These are phyloP conservation scores for Drosophila lacicola DNA, from an alignment of 2,888 invertebrate genomes.

Conservation along the genomic window DNA sequence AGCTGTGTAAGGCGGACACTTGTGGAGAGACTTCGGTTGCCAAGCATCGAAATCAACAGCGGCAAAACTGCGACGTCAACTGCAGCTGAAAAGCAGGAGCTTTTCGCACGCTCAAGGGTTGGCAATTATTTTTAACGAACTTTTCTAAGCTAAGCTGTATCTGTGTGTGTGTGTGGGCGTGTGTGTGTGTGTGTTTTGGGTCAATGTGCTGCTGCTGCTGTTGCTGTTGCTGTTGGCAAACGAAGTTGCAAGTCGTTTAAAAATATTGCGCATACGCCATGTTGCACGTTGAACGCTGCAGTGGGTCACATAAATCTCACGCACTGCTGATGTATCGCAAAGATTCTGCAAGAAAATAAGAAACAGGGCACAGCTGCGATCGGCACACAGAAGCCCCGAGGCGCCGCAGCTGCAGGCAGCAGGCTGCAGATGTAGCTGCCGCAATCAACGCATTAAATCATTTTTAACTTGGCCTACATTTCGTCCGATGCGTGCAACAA, in stretches of 20 bases:
- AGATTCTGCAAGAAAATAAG: slow-evolving; percentile 18
- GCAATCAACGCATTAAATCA: slow-evolving; percentile 81
- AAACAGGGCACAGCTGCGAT: slow-evolving; percentile 55
- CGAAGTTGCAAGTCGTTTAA: background rate
- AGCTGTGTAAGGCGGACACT: slow-evolving; percentile 61
- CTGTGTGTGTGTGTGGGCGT: background rate
- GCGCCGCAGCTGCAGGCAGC: slow-evolving; percentile 45
- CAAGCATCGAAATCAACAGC: slow-evolving; percentile 3
- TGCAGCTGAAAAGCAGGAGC: slow-evolving; percentile 38
- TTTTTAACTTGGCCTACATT: slow-evolving; percentile 83
- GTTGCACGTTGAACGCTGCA: background rate
- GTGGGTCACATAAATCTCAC: slow-evolving; percentile 33
- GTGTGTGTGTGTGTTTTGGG: slow-evolving; percentile 47
- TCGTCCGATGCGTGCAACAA: slow-evolving; percentile 13
- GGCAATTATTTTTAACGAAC: slow-evolving; percentile 78
- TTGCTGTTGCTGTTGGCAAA: slow-evolving; percentile 27
- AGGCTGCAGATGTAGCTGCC: slow-evolving; percentile 39
- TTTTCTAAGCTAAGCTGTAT: slow-evolving; percentile 25
- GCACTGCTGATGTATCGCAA: slow-evolving; percentile 37
- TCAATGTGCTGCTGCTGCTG: too few species aligned
- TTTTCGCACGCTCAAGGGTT: slow-evolving; percentile 51
- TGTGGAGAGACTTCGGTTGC: slow-evolving; percentile 25
- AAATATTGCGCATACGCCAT: slow-evolving; percentile 64
- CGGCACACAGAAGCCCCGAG: slow-evolving; percentile 58
- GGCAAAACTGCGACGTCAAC: slow-evolving; percentile 20